These are phyloP conservation scores for Archips xylosteana DNA, from an alignment of 2,888 invertebrate genomes.

Conservation along the genomic window DNA sequence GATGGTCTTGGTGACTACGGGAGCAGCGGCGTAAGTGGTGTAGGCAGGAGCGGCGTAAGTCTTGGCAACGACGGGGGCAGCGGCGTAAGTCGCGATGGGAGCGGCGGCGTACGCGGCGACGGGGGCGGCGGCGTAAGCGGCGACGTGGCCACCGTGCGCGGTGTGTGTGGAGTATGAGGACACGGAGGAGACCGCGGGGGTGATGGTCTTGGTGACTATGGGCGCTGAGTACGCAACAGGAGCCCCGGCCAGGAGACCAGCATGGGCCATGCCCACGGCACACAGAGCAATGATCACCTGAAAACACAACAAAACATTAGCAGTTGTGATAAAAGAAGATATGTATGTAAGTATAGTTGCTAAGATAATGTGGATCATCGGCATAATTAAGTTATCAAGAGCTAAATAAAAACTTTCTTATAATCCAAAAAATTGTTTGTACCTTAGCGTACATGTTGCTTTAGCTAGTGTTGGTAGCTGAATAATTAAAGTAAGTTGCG, in stretches of 20 bases:
- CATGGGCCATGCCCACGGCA: conserved; percentile 85
- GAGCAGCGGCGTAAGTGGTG: conserved; percentile 44
- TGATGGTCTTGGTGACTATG: conserved; percentile 70
- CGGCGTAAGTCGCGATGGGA: conserved; percentile 46
- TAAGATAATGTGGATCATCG: no score
- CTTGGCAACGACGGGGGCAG: conserved; percentile 60
- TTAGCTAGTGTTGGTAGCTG: conserved; percentile 80
- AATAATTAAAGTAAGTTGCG: conserved; percentile 76
- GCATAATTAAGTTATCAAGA: background rate
- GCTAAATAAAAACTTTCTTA: background rate
- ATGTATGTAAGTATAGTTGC: background rate
- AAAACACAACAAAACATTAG: conserved; percentile 47
- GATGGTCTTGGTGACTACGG: conserved; percentile 45
- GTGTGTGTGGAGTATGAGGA: conserved; percentile 60
- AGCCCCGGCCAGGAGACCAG: conserved; percentile 75
- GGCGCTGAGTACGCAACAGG: conserved; percentile 77
- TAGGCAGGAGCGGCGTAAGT: conserved; percentile 56
- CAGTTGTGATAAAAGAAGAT: background rate
- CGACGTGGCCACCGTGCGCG: conserved; percentile 45
- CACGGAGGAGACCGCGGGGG: conserved; percentile 65
- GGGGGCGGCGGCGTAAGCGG: conserved; percentile 65
- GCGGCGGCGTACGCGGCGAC: conserved; percentile 33
- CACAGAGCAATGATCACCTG: conserved; percentile 86
- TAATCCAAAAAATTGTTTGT: background rate
- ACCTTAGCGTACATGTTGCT: conserved; percentile 85